Percentiles rank a stretch among this genome's conserved stretches.
These are phyloP conservation scores for Rhinichthys klamathensis DNA, from an alignment of 2,113 vertebrate species.

Conservation along the genomic window DNA sequence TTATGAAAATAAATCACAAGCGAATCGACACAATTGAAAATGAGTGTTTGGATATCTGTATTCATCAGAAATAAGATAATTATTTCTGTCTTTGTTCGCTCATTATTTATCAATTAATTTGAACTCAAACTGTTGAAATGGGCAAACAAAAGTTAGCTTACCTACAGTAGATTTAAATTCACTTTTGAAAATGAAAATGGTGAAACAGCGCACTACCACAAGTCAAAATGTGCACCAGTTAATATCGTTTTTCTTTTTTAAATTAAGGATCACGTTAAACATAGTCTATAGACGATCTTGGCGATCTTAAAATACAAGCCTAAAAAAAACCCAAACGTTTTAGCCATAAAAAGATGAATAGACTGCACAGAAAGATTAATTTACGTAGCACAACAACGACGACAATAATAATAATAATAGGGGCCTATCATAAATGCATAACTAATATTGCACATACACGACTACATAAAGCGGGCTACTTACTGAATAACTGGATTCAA, in stretches of 20 bases:
- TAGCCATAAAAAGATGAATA: neutral
- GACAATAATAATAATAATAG: slow-evolving; percentile 25
- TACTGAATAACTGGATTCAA: slow-evolving; percentile 41
- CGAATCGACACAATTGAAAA: neutral
- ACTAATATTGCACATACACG: slow-evolving; percentile 41
- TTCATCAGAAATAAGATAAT: neutral
- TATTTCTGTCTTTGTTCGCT: neutral
- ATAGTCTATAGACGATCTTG: no score
- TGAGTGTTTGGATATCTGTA: neutral
- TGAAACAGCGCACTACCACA: neutral
- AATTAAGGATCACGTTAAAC: neutral
- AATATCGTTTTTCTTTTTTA: neutral
- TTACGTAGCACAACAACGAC: neutral
- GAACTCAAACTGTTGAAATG: neutral
- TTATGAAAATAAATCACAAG: no score
- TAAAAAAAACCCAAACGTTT: neutral
- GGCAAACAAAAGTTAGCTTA: neutral
- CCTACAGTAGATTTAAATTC: neutral
- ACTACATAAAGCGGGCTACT: slow-evolving; percentile 23
- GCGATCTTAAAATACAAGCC: neutral
- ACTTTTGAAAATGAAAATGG: neutral
- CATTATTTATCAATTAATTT: neutral
- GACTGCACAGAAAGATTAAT: neutral
- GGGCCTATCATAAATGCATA: neutral
- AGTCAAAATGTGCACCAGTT: neutral